Conservation (phyloP, 2,113 vertebrate species). For the Channa argus region DNA sequence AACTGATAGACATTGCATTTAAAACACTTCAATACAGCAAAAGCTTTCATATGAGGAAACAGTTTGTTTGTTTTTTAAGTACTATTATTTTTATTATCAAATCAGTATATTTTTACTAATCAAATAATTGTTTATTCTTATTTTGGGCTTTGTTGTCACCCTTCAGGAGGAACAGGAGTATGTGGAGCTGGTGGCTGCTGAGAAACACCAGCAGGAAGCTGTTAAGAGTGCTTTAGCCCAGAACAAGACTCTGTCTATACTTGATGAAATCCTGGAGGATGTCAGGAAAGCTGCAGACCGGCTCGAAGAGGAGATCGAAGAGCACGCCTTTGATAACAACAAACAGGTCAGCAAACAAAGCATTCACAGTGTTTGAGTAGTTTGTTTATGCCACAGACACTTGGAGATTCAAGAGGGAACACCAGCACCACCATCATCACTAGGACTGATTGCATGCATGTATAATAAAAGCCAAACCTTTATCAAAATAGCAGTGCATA, state of each 20-base stretch:
- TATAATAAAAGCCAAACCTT: neutral
- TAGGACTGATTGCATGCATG: neutral
- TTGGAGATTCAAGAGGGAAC: too few relatives aligned
- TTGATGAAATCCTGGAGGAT: conserved; percentile 96
- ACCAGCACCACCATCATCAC: too few relatives aligned
- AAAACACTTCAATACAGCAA: too few relatives aligned
- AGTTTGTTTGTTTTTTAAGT: too few relatives aligned
- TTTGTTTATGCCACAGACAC: too few relatives aligned
- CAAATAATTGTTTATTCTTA: too few relatives aligned
- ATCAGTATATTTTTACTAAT: too few relatives aligned
- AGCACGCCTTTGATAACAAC: conserved; percentile 96
- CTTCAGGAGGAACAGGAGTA: conserved; percentile 95
- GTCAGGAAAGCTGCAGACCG: conserved; percentile 94
- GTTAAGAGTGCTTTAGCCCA: conserved; percentile 89
- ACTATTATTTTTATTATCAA: too few relatives aligned
- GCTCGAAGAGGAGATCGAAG: conserved; percentile 95
- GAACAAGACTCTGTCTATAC: conserved; percentile 93
- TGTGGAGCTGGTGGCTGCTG: conserved; percentile 93
- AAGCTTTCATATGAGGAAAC: too few relatives aligned
- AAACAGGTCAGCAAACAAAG: conserved; percentile 86
- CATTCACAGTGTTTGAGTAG: neutral
- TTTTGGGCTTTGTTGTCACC: conserved; percentile 8
- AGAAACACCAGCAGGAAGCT: conserved; percentile 95
- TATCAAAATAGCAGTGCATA: neutral
- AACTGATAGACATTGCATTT: neutral